These are phyloP conservation scores for Scaptomyza tumidula DNA, from an alignment of 2,888 invertebrate species.

Conservation along the genomic window DNA sequence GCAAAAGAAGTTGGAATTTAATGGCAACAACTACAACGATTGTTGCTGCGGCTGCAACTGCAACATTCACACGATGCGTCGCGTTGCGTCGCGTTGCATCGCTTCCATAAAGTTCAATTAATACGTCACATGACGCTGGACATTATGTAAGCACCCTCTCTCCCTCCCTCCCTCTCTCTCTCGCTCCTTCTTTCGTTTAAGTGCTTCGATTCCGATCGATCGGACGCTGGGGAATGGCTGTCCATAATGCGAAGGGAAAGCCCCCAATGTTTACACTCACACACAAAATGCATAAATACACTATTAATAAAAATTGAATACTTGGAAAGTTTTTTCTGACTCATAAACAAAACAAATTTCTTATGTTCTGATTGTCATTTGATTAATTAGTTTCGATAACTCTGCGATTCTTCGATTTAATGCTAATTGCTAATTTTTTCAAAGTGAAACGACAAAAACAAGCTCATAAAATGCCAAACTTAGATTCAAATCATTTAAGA, in stretches of 20 bases:
- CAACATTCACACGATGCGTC: slow-evolving; percentile 32
- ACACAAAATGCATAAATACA: slow-evolving; percentile 7
- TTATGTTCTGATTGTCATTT: background rate
- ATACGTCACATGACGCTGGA: slow-evolving; percentile 62
- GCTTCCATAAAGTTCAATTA: slow-evolving; percentile 62
- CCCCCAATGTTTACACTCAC: background rate
- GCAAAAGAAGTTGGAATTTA: slow-evolving; percentile 43
- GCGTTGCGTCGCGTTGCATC: background rate
- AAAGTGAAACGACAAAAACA: too few species aligned
- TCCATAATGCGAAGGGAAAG: slow-evolving; percentile 28
- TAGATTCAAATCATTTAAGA: background rate
- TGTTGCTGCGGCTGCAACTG: slow-evolving; percentile 8
- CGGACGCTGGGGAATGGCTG: slow-evolving; percentile 32
- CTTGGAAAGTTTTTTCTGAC: too few species aligned
- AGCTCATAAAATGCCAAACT: background rate
- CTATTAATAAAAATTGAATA: background rate
- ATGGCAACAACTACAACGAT: slow-evolving; percentile 3
- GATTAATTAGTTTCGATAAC: slow-evolving; percentile 21
- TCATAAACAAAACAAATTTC: background rate
- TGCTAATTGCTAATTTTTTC: slow-evolving; percentile 8
- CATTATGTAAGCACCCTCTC: slow-evolving; percentile 46
- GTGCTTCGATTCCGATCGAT: slow-evolving; percentile 23
- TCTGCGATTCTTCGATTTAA: slow-evolving; percentile 4
- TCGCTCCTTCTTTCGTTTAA: background rate
- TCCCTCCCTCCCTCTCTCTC: background rate